Evolutionary conservation across 1,140 invertebrate species (phyloP).

Genomic region (Cydia strobilella): DNA sequence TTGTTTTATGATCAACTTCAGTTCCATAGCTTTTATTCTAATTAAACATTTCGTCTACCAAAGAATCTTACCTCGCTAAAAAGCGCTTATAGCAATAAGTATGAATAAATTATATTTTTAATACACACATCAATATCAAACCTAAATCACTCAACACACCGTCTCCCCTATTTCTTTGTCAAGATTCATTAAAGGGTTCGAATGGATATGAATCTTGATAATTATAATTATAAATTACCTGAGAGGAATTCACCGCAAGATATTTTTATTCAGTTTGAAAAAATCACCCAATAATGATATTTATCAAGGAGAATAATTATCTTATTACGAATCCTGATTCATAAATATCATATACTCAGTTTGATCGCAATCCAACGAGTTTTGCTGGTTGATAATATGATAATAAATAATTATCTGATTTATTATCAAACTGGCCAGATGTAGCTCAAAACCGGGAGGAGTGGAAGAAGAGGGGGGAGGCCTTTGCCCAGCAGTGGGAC

Average conservation of each 20-base stretch:
- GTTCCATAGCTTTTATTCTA: no score
- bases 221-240: no score
- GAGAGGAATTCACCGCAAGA: no score
- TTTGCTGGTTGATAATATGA: slow-evolving; percentile 5
- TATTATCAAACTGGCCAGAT: not conserved
- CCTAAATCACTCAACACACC: not conserved
- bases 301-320: no score
- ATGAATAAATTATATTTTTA: not conserved
- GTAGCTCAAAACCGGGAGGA: no score
- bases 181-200: not conserved
- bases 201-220: no score
- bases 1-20: no score
- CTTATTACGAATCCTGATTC: not conserved
- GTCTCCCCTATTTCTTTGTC: not conserved
- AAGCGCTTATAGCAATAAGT: not conserved
- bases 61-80: not conserved
- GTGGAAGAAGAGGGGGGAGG: no score
- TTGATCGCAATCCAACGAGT: not conserved
- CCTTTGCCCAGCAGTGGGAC: no score
- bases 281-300: no score
- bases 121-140: slow-evolving; percentile 4
- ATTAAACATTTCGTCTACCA: not conserved
- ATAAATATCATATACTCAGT: slow-evolving; percentile 9
- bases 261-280: no score
- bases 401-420: slow-evolving; percentile 1